These are phyloP conservation scores for Cephalotes varians DNA, from an alignment of 2,888 invertebrate species.

Conservation along the genomic window DNA sequence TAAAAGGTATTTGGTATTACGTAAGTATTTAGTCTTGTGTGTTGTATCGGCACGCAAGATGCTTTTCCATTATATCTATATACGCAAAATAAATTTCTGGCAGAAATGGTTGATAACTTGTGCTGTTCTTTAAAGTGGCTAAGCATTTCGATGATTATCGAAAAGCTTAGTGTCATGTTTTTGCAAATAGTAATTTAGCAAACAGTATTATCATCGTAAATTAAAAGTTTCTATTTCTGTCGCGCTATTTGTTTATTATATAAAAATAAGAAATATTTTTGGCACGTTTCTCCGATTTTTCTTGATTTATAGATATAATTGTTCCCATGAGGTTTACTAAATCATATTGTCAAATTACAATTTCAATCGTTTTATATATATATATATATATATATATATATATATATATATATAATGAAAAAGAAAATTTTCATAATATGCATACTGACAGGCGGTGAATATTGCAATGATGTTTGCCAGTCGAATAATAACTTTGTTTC, in stretches of 20 bases:
- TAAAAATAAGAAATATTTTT: conserved; percentile 6
- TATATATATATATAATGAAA: conserved; percentile 21
- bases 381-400: not conserved
- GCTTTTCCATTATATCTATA: conserved; percentile 67
- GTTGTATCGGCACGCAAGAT: conserved; percentile 87
- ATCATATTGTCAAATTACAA: not conserved
- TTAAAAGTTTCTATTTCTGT: conserved; percentile 28
- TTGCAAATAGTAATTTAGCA: not conserved
- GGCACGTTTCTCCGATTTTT: conserved; percentile 32
- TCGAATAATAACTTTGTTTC: conserved; percentile 66
- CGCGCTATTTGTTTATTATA: not conserved
- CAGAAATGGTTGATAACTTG: conserved; percentile 4
- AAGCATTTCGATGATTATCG: not conserved
- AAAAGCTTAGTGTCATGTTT: not conserved
- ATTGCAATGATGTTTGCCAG: conserved; percentile 69
- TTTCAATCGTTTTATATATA: not conserved
- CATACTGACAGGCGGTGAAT: conserved; percentile 70
- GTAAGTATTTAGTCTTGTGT: conserved; percentile 87
- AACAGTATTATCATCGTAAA: not conserved
- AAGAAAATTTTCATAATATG: conserved; percentile 77
- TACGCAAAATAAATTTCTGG: conserved; percentile 14
- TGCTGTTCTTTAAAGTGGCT: not conserved
- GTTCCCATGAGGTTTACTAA: not conserved
- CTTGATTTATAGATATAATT: conserved; percentile 7
- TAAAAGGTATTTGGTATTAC: conserved; percentile 59